These are phyloP conservation scores for Malthinus seriepunctatus DNA, from an alignment of 2,888 invertebrate genomes.

Conservation along the genomic window DNA sequence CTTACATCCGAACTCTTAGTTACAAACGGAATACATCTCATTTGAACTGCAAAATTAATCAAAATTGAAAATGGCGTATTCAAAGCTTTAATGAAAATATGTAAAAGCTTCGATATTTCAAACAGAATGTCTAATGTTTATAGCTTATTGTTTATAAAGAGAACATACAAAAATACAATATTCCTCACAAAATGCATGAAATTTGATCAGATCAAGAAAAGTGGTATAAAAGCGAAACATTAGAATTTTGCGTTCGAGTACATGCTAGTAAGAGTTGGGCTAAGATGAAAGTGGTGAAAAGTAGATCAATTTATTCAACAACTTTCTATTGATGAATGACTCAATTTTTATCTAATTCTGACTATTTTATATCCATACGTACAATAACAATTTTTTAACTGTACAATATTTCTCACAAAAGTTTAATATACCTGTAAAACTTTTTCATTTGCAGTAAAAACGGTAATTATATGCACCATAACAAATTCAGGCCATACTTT, in stretches of 20 bases:
- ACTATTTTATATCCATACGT: neutral
- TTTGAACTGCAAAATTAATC: slow-evolving; percentile 53
- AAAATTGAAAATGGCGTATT: slow-evolving; percentile 1
- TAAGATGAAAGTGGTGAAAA: too few relatives aligned
- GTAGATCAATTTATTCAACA: too few relatives aligned
- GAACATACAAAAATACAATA: neutral
- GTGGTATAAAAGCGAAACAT: too few relatives aligned
- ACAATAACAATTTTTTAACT: neutral
- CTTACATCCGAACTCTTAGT: slow-evolving; percentile 11
- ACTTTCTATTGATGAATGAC: too few relatives aligned
- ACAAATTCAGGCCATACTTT: slow-evolving; percentile 52
- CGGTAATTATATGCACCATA: slow-evolving; percentile 55
- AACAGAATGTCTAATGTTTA: too few relatives aligned
- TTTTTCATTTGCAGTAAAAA: slow-evolving; percentile 54
- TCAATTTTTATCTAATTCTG: too few relatives aligned
- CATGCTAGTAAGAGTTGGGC: too few relatives aligned
- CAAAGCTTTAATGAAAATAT: neutral
- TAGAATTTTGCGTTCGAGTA: too few relatives aligned
- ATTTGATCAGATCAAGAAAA: too few relatives aligned
- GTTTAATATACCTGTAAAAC: slow-evolving; percentile 52
- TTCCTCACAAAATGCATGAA: too few relatives aligned
- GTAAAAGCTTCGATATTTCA: neutral
- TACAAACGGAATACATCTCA: slow-evolving; percentile 59
- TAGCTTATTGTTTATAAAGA: neutral
- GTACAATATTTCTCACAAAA: neutral